Evolutionary conservation across 2,888 invertebrate species (phyloP), one percentile per base, ranked within the genome.

Genomic region (Drosophila setosimentum): DNA sequence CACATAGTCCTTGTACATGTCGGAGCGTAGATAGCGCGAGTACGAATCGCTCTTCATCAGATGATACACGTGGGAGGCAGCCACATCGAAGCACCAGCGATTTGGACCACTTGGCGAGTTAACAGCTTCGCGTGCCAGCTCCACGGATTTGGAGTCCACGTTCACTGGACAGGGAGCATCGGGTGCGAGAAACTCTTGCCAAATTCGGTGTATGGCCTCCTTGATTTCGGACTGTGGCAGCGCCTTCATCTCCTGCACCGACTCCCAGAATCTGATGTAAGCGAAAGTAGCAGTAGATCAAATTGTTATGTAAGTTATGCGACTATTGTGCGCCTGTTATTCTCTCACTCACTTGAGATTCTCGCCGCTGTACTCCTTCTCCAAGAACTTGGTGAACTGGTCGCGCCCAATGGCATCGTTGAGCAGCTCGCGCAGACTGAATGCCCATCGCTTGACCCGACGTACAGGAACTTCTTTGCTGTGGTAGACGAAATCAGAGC

Each of bases 21-120:
- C 99, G 1, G 99, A 99, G 79, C 99, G 96, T 62, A 99, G 94
- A 93, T 99, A 99, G 84, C 99, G 95, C 63, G 99, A 99, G 93
- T 99, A 99, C 92, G 98, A 99, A 94, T 99, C 99, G 80, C 98
- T 98, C 93, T 99, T 99, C 99, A 99, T 99, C 86, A 99, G 94
- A 92, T 99, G 98, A 93, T 99, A 99, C 45, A 99, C 99, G 94
- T 99, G 99, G 10, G 98, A 99, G 94, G 99, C 98, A 63, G 99
- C 99, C 91, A 98, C 97, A 92, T 99, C 99, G 93, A 99, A 99
- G 90, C 97, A 97, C 95, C 98, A 99, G 88, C 98, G 95, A 93
- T 98, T 98, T 0, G 98, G 96, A 74, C 95, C 95, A 84, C 95
- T 95, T 6, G 92, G 81, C 2, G 93, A 91, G 65, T 91, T 92